Conservation (phyloP, 1,140 invertebrate species). For the Lepidostoma basale region DNA sequence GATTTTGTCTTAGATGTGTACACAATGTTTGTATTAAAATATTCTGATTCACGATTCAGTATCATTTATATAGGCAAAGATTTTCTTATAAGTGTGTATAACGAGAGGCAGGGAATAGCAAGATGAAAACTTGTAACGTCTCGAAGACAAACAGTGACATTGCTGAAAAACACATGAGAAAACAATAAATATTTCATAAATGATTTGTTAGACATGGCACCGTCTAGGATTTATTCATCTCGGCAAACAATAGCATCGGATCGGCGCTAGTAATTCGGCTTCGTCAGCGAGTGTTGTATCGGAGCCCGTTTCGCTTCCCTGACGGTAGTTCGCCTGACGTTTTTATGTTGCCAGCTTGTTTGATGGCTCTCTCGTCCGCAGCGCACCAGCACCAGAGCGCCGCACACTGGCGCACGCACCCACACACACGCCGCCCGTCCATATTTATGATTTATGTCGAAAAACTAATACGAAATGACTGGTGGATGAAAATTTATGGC, state of each 20-base stretch:
- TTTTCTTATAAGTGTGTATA: too few species aligned
- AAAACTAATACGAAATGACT: conserved; percentile 47
- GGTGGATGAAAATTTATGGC: conserved; percentile 46
- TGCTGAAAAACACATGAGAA: too few species aligned
- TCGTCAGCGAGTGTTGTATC: conserved; percentile 13
- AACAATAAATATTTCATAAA: conserved; percentile 8
- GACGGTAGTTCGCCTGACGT: conserved; percentile 36
- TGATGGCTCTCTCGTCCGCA: conserved; percentile 46
- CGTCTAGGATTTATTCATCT: conserved; percentile 7
- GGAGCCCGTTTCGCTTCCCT: conserved; percentile 5
- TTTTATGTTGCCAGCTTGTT: conserved; percentile 46
- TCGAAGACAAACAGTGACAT: too few species aligned
- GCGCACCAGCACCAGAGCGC: conserved; percentile 41
- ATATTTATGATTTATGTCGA: conserved; percentile 47
- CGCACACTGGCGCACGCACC: conserved; percentile 29
- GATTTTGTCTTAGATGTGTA: too few species aligned
- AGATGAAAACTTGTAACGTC: too few species aligned
- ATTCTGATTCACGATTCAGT: too few species aligned
- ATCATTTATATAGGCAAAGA: too few species aligned
- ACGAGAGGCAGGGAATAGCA: too few species aligned
- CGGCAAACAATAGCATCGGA: not conserved
- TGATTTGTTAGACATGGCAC: conserved; percentile 1
- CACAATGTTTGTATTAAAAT: too few species aligned
- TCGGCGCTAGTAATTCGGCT: conserved; percentile 2
- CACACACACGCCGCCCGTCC: conserved; percentile 32